Evolutionary conservation across 2,113 vertebrate genomes (phyloP), one percentile per base, ranked within the genome.

Genomic region (Hippocampus comes): DNA sequence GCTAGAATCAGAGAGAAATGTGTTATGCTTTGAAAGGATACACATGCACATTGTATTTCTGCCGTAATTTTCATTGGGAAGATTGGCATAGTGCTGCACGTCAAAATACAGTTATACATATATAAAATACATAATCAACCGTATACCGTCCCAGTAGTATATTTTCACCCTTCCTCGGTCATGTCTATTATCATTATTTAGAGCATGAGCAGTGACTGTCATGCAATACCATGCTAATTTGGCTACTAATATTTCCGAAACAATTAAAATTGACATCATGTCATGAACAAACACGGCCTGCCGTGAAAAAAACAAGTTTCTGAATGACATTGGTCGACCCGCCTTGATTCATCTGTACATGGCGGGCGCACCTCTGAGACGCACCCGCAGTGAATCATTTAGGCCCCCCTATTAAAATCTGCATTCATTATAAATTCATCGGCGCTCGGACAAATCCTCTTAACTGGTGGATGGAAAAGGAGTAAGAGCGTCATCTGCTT

Each of bases 391-490:
- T 93, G 91, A 94, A 94, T 93, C 91, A 93, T 93, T 93, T 94
- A 93, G 93, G 77, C 87, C 86, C 83, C 59, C 90, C 90, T 91
- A 93, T 91, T 92, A 85, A 88, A 87, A 89, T 87, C 79, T 85
- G 84, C 83, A 93, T 94, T 88, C 88, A 94, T 94, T 92, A 94
- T 88, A 80, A 77, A 89, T 94, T 93, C 90, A 93, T 88, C 89
- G 84, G 78, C 81, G 90, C 90, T 90, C 85, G 89, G 91, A 92
- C 91, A 92, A 93, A 90, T 75, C 83, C 82, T 92, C 87, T 93
- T 79, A 92, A 93, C 92, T 89, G 15, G 85, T 75, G 89, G 74
- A 83, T 86, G 73, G 81, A 87, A 87, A 90, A 86, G 84, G 89
- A 86, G 84, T 85, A 87, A 89, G 76, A 88, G 84, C 78, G 84